phyloP scores from a whole-genome alignment of 2,888 invertebrate genomes.

The Achlya flavicornis region DNA sequence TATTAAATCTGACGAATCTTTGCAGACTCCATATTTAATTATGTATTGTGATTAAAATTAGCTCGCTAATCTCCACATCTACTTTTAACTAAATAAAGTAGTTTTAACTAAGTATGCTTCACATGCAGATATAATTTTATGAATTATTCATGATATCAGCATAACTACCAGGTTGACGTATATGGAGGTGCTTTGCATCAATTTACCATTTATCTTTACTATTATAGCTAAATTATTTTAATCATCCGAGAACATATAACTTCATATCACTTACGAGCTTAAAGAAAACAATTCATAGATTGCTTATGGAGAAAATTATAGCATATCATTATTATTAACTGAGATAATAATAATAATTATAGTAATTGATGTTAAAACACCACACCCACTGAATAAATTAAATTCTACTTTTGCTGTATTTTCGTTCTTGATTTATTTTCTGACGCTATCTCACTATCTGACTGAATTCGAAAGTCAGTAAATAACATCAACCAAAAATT shows the following conservation, averaged over 20 bases:
- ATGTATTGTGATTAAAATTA: background rate
- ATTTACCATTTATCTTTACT: background rate
- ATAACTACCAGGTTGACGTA: background rate
- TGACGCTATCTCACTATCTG: too few species aligned
- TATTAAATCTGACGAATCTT: too few species aligned
- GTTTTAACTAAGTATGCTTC: background rate
- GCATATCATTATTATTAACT: background rate
- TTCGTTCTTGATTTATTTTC: background rate
- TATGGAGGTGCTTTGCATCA: constrained; percentile 7
- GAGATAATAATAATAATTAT: background rate
- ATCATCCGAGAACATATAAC: background rate
- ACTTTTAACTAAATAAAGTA: background rate
- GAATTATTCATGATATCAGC: constrained; percentile 1
- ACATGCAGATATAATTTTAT: background rate
- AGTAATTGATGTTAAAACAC: background rate
- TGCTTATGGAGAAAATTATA: background rate
- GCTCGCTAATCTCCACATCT: background rate
- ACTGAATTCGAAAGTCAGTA: too few species aligned
- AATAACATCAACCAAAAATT: too few species aligned
- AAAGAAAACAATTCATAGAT: background rate
- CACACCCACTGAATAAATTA: background rate
- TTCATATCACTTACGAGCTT: background rate
- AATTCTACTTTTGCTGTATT: background rate
- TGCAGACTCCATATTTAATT: background rate
- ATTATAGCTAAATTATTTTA: background rate